phyloP scores from a whole-genome alignment of 2,888 invertebrate genomes.

The Epistrophe grossulariae region DNA sequence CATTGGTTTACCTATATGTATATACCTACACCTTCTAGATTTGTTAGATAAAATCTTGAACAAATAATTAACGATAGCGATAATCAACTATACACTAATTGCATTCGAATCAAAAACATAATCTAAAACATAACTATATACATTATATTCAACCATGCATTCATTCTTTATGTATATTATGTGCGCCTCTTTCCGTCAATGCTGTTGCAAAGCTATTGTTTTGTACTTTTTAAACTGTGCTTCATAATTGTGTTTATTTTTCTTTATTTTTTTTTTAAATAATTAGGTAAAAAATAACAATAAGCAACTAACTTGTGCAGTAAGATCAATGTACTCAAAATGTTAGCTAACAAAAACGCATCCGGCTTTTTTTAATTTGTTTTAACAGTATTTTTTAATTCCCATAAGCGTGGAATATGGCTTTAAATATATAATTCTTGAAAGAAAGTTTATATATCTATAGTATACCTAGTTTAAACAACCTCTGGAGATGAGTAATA shows the following conservation, averaged over 20 bases:
- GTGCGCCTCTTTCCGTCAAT: conserved; percentile 12
- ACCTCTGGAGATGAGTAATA: background rate
- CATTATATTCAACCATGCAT: conserved; percentile 22
- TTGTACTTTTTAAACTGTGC: conserved; percentile 4
- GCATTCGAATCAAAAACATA: background rate
- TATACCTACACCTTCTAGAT: too few species aligned
- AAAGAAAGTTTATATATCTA: background rate
- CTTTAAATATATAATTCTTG: background rate
- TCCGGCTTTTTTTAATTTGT: background rate
- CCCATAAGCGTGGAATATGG: background rate
- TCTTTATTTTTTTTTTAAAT: background rate
- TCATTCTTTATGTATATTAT: background rate
- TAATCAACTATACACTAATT: background rate
- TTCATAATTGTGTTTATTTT: background rate
- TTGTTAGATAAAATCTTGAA: too few species aligned
- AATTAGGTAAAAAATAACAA: background rate
- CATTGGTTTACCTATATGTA: too few species aligned
- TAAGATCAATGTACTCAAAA: conserved; percentile 1
- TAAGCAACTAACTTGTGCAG: background rate
- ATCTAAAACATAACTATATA: background rate
- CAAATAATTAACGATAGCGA: background rate
- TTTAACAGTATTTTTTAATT: background rate
- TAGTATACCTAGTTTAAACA: background rate
- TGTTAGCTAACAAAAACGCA: background rate
- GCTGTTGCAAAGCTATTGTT: conserved; percentile 10